These are phyloP conservation scores for Entelurus aequoreus DNA, from an alignment of 2,113 vertebrate species.

Conservation along the genomic window DNA sequence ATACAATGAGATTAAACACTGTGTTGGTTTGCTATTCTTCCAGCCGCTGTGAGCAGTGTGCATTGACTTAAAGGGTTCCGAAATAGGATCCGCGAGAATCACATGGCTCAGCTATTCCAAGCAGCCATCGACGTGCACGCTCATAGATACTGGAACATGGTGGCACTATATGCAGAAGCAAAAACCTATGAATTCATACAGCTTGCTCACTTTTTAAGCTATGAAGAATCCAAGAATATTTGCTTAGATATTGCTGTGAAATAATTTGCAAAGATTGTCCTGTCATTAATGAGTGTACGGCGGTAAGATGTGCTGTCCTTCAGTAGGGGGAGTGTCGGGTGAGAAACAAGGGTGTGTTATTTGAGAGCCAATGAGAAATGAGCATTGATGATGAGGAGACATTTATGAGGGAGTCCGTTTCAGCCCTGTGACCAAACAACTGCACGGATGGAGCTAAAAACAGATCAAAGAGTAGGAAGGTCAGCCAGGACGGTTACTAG, in stretches of 20 bases:
- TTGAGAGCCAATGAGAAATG: slow-evolving; percentile 29
- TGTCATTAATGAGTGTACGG: background rate
- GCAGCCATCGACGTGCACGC: slow-evolving; percentile 23
- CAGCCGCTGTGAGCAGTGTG: slow-evolving; percentile 7
- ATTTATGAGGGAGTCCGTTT: slow-evolving; percentile 14
- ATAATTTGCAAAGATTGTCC: background rate
- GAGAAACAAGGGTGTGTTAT: slow-evolving; percentile 32
- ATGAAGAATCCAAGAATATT: background rate
- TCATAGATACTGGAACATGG: slow-evolving; percentile 5
- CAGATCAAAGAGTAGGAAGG: background rate
- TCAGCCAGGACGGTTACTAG: background rate
- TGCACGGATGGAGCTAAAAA: background rate
- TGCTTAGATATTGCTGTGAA: background rate
- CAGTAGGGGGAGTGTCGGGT: background rate
- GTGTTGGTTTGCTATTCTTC: slow-evolving; percentile 19
- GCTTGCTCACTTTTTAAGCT: background rate
- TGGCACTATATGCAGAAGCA: slow-evolving; percentile 18
- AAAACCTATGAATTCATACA: background rate
- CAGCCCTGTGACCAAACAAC: background rate
- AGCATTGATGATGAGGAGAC: slow-evolving; percentile 1
- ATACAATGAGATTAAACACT: slow-evolving; percentile 11
- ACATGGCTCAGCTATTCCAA: slow-evolving; percentile 70
- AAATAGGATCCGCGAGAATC: slow-evolving; percentile 71
- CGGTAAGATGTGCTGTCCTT: background rate
- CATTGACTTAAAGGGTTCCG: slow-evolving; percentile 28